Evolutionary conservation across 2,113 vertebrate species (phyloP).

Genomic region (Panthera leo): DNA sequence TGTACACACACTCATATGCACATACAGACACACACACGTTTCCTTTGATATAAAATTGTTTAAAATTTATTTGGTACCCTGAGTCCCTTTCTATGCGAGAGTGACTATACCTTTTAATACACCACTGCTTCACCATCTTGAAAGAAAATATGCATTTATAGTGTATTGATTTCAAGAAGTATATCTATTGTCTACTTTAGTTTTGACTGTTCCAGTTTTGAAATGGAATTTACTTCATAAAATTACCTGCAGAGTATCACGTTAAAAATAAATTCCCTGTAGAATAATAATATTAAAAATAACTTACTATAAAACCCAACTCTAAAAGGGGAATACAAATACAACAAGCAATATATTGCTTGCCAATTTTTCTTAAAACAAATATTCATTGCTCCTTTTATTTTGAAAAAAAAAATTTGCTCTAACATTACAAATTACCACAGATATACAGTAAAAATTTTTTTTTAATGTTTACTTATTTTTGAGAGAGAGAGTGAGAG

Average conservation of each 20-base stretch:
- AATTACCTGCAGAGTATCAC: background rate
- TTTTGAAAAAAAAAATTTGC: background rate
- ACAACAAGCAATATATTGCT: background rate
- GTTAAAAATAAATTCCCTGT: background rate
- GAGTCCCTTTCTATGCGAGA: background rate
- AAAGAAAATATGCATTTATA: background rate
- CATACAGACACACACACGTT: background rate
- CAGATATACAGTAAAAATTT: background rate
- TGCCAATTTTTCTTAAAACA: background rate
- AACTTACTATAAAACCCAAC: background rate
- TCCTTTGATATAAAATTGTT: background rate
- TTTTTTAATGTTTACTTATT: too few species aligned
- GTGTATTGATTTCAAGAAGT: slow-evolving; percentile 13
- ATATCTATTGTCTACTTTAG: background rate
- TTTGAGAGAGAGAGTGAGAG: too few species aligned
- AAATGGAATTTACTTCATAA: slow-evolving; percentile 24
- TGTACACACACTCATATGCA: background rate
- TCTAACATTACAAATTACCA: background rate
- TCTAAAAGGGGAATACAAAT: background rate
- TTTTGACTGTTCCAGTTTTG: background rate
- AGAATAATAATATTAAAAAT: background rate
- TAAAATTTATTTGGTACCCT: background rate
- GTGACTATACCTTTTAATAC: background rate
- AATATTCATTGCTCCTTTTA: background rate
- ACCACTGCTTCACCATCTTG: background rate